Evolutionary conservation across 1,140 invertebrate species (phyloP).

Genomic region (Drosophila ogumai): DNA sequence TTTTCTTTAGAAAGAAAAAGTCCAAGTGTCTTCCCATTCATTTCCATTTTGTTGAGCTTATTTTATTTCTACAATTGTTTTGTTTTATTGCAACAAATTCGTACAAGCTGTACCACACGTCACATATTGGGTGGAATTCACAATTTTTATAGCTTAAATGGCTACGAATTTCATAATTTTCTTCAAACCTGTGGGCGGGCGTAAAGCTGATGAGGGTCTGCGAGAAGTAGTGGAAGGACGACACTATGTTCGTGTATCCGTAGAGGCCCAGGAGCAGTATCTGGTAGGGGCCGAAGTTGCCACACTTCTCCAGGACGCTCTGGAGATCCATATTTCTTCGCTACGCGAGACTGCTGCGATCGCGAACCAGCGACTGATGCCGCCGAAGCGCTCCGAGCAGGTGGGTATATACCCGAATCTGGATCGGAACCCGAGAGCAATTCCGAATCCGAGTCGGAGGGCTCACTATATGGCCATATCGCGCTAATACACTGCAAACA

Average conservation of each 20-base stretch:
- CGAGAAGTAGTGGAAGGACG: conserved; percentile 86
- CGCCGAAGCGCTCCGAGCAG: conserved; percentile 5
- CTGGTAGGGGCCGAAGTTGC: conserved; percentile 88
- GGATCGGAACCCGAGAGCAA: not conserved
- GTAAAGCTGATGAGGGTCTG: conserved; percentile 86
- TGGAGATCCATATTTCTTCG: conserved; percentile 86
- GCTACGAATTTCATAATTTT: not conserved
- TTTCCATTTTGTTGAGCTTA: not conserved
- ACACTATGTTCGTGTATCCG: conserved; percentile 86
- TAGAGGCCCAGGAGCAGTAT: conserved; percentile 86
- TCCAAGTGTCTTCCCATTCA: not conserved
- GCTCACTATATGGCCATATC: not conserved
- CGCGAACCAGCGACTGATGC: conserved; percentile 38
- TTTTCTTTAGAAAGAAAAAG: not conserved
- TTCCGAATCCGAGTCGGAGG: not conserved
- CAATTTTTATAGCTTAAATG: not conserved
- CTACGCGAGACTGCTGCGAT: conserved; percentile 21
- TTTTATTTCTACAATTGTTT: not conserved
- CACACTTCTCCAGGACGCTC: conserved; percentile 86
- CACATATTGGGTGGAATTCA: too few species aligned
- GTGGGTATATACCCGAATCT: conserved; percentile 31
- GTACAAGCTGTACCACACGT: not conserved
- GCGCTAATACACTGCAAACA: conserved; percentile 29
- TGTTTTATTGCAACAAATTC: not conserved
- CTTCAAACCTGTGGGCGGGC: conserved; percentile 84